These are phyloP conservation scores for Acanthosoma haemorrhoidale DNA, from an alignment of 2,888 invertebrate genomes.

Conservation along the genomic window DNA sequence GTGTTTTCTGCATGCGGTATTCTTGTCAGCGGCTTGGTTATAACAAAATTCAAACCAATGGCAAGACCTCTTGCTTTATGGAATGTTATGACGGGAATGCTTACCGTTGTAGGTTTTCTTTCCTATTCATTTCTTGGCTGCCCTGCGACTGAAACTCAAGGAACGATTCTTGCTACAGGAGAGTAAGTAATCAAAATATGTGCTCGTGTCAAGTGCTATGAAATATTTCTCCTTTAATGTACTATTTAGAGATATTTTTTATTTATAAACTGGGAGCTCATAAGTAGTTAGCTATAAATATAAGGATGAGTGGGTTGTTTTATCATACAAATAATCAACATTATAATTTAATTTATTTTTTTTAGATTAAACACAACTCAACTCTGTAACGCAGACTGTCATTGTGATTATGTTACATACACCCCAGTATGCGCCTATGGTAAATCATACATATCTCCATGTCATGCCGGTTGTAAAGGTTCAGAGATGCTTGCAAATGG, in stretches of 20 bases:
- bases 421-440: slow-evolving; percentile 66
- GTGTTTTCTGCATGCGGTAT: slow-evolving; percentile 65
- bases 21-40: slow-evolving; percentile 59
- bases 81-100: slow-evolving; percentile 61
- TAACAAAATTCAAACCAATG: slow-evolving; percentile 60
- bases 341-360: slow-evolving; percentile 40
- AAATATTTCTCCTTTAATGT: no score
- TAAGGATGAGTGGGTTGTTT: no score
- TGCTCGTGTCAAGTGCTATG: no score
- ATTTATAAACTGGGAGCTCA: no score
- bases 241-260: no score
- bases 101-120: slow-evolving; percentile 58
- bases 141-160: slow-evolving; percentile 51
- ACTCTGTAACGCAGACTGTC: slow-evolving; percentile 59
- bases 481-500: slow-evolving; percentile 47
- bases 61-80: slow-evolving; percentile 62
- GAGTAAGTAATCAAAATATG: slow-evolving; percentile 34
- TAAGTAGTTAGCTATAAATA: no score
- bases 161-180: slow-evolving; percentile 43
- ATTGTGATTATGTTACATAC: slow-evolving; percentile 65
- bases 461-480: slow-evolving; percentile 68
- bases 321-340: no score
- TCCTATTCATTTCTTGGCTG: slow-evolving; percentile 64
- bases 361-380: slow-evolving; percentile 45
- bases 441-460: slow-evolving; percentile 66